Evolutionary conservation across 2,888 invertebrate species (phyloP), one percentile per base, ranked within the genome.

Genomic region (Lypha dubia): DNA sequence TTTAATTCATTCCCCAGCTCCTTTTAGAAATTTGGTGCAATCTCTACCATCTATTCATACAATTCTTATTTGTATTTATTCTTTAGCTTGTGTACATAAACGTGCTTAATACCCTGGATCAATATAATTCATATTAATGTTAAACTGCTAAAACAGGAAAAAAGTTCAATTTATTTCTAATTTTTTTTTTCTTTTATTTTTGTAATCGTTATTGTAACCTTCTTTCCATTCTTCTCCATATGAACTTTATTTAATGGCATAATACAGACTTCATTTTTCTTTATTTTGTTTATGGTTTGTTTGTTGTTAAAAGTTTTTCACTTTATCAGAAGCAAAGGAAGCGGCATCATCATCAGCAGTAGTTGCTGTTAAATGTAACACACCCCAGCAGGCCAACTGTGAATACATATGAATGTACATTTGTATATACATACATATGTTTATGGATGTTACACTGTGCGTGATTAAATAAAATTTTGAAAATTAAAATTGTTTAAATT

Each of bases 341-440:
- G 79, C 73, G 38, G 38, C 46, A 35, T 58, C 32, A 67, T 22
- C 62, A 80, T 62, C 79, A 79, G 68, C 79, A 79, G 68, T 77
- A 84, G 84, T 81, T 68, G 81, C 73, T 77, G 49, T 74, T 81
- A 81, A 75, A 84, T 84, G 71, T 81, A 77, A 84, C 81, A 81
- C 84, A 81, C 73, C 77, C 80, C 80, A 74, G 62, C 67, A 73
- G 84, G 60, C 60, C 67, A 73, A 77, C 67, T 67, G 80, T 73
- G 49, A 62, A 49, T 35, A n/a, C 51, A 49, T 35, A n/a, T 60
- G 7, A 15, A 28, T n/a, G n/a, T n/a, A 13, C 17, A 28, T 13
- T 58, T 38, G 49, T 1, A 53, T 35, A 8, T 49, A 28, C 11
- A 17, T n/a, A 13, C 8, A 62, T 4, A n/a, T 17, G 28, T 51